Conservation (phyloP, 2,797 vertebrate species). For the Enoplosus armatus region DNA sequence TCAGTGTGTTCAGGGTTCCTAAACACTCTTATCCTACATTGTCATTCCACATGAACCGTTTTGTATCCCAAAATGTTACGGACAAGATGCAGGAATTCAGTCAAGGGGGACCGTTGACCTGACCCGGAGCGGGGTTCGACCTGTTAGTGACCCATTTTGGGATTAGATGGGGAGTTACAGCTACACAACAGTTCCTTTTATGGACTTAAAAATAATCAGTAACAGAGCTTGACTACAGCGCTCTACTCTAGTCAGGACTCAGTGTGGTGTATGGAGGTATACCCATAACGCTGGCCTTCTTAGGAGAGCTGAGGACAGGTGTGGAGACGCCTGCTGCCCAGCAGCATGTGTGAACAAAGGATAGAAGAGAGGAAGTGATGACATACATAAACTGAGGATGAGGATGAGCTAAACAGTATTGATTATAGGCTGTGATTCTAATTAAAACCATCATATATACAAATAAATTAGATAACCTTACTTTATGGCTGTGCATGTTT, state of each 20-base stretch:
- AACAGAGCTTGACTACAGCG: background rate
- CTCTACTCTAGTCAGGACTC: slow-evolving; percentile 4
- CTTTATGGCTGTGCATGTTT: background rate
- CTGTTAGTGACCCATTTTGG: background rate
- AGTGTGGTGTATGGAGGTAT: slow-evolving; percentile 13
- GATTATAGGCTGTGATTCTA: background rate
- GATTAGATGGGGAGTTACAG: background rate
- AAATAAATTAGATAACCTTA: background rate
- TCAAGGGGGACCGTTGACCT: background rate
- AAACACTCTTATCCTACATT: background rate
- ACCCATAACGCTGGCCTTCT: slow-evolving; percentile 63
- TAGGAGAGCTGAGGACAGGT: slow-evolving; percentile 54
- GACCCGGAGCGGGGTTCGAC: background rate
- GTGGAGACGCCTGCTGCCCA: slow-evolving; percentile 41
- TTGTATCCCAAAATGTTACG: background rate
- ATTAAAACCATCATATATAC: background rate
- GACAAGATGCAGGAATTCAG: background rate
- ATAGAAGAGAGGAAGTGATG: slow-evolving; percentile 2
- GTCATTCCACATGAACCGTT: background rate
- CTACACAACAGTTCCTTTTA: background rate
- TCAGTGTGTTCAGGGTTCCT: background rate
- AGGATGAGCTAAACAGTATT: background rate
- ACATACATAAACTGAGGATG: background rate
- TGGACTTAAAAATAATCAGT: background rate
- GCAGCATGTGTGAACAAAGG: slow-evolving; percentile 42